Percentiles rank a stretch among this genome's conserved stretches.
phyloP scores from a whole-genome alignment of 2,797 vertebrate genomes.

The Cossypha caffra region DNA sequence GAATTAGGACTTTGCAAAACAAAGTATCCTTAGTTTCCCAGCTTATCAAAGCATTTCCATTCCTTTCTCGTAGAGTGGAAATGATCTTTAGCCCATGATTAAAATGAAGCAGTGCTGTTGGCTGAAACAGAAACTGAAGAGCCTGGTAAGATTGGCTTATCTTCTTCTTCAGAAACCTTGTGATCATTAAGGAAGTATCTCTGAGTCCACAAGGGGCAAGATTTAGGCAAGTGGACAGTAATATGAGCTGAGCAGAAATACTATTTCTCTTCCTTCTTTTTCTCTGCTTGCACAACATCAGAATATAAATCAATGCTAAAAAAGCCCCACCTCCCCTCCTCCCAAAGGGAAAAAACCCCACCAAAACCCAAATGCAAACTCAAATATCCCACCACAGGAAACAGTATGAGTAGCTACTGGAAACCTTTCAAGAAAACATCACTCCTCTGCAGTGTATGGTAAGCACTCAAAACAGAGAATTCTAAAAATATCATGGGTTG shows the following conservation, averaged over 20 bases:
- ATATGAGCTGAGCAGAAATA: background rate
- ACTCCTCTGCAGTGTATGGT: background rate
- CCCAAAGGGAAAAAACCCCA: background rate
- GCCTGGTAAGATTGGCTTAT: background rate
- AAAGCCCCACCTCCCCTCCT: fast-evolving
- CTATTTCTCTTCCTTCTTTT: background rate
- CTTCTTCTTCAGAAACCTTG: background rate
- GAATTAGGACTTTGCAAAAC: background rate
- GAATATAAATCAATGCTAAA: background rate
- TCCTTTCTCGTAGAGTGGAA: background rate
- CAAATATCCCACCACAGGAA: background rate
- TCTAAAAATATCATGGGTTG: background rate
- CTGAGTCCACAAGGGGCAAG: background rate
- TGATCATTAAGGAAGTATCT: background rate
- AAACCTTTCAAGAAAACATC: background rate
- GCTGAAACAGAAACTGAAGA: background rate
- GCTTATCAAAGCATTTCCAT: background rate
- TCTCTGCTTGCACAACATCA: background rate
- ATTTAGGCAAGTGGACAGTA: background rate
- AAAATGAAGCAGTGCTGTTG: background rate
- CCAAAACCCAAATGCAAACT: background rate
- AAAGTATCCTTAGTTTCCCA: background rate
- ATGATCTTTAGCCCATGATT: background rate
- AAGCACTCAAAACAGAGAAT: background rate
- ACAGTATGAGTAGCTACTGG: background rate